Conservation (phyloP, 1,140 invertebrate genomes). For the Achroia grisella region DNA sequence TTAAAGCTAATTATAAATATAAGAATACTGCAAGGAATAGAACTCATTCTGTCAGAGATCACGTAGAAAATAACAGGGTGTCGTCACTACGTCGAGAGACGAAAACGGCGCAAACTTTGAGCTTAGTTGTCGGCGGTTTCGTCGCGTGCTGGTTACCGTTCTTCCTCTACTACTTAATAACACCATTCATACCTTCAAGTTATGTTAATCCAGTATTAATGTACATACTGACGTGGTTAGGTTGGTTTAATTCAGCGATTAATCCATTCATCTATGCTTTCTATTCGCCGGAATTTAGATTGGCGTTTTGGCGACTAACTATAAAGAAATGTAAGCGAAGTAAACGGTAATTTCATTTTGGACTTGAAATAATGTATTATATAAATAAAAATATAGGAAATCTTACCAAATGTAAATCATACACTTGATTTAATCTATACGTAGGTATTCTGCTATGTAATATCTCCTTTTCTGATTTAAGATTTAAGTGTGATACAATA, state of each 20-base stretch:
- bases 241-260: conserved; percentile 93
- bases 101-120: conserved; percentile 92
- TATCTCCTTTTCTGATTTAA: no score
- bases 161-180: conserved; percentile 89
- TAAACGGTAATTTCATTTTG: conserved; percentile 12
- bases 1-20: conserved; percentile 59
- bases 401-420: no score
- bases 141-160: conserved; percentile 81
- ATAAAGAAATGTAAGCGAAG: conserved; percentile 71
- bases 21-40: conserved; percentile 42
- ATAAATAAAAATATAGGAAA: no score
- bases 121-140: conserved; percentile 93
- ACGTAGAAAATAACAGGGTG: conserved; percentile 72
- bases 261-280: conserved; percentile 93
- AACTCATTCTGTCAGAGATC: conserved; percentile 54
- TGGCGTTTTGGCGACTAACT: conserved; percentile 87
- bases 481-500: no score
- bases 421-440: no score
- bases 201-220: conserved; percentile 79
- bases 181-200: conserved; percentile 79
- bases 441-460: no score
- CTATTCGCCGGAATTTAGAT: conserved; percentile 88
- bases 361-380: background rate
- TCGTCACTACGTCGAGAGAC: conserved; percentile 82
- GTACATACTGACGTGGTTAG: conserved; percentile 91